A percentile compares a stretch with the other conserved stretches of the same genome.
Conservation (phyloP, 2,113 vertebrate genomes). For the Pelvicachromis taeniatus region DNA sequence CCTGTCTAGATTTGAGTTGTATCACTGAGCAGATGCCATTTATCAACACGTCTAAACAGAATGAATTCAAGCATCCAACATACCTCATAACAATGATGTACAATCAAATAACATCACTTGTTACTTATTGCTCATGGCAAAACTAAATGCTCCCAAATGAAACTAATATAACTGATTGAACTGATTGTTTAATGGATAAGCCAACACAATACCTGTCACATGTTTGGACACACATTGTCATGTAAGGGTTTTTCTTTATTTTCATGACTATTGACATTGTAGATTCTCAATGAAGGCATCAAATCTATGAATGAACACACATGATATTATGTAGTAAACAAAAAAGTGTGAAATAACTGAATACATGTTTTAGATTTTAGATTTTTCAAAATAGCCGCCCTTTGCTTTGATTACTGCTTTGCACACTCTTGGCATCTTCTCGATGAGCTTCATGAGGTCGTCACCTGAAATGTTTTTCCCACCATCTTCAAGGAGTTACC, state of each 20-base stretch:
- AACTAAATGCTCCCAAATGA: neutral
- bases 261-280: no score
- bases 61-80: neutral
- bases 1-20: neutral
- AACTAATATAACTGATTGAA: neutral
- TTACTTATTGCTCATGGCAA: neutral
- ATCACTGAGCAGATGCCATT: neutral
- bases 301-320: no score
- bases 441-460: neutral
- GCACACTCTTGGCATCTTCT: neutral
- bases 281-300: no score
- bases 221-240: no score
- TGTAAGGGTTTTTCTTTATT: no score
- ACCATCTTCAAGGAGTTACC: neutral
- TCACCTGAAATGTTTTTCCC: neutral
- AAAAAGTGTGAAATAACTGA: no score
- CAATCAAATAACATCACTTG: neutral
- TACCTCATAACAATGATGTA: neutral
- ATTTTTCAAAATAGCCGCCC: neutral
- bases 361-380: neutral
- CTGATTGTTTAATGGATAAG: neutral
- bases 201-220: no score
- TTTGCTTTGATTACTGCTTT: neutral
- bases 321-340: no score
- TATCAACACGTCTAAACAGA: neutral